Evolutionary conservation across 64 coral and sea anemone species (phyloP).

Genomic region (Catalaphyllia jardinei): DNA sequence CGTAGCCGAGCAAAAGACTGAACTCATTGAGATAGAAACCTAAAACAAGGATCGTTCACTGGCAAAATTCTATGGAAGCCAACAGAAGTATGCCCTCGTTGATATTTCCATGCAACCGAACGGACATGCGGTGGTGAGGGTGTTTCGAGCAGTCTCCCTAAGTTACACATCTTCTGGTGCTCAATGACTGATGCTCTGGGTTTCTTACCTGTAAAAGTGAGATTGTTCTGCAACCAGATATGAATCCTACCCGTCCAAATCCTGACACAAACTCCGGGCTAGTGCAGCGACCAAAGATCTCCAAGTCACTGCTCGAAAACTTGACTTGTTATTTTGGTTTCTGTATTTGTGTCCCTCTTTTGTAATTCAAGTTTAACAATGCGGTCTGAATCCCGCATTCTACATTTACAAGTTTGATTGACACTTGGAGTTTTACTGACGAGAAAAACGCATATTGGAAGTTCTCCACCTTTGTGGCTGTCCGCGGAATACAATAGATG

Average conservation of each 20-base stretch:
- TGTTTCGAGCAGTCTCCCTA: slow-evolving; percentile 45
- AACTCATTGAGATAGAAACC: background rate
- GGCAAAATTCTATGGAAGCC: slow-evolving; percentile 76
- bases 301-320: background rate
- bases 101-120: slow-evolving; percentile 76
- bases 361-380: slow-evolving; percentile 39
- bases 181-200: background rate
- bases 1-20: background rate
- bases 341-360: slow-evolving; percentile 10
- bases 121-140: background rate
- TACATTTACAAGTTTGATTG: slow-evolving; percentile 29
- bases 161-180: slow-evolving; percentile 58
- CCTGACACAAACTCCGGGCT: background rate
- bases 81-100: slow-evolving; percentile 56
- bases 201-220: background rate
- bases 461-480: slow-evolving; percentile 18
- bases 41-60: slow-evolving; percentile 45
- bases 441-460: slow-evolving; percentile 32
- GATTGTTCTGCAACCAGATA: background rate
- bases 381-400: background rate
- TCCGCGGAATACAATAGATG: slow-evolving; percentile 10
- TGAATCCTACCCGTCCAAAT: background rate
- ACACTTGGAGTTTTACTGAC: slow-evolving; percentile 2
- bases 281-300: background rate
- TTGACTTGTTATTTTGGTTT: slow-evolving; percentile 4